These are phyloP conservation scores for Himalopsyche japonica DNA, from an alignment of 2,888 invertebrate genomes.

Conservation along the genomic window DNA sequence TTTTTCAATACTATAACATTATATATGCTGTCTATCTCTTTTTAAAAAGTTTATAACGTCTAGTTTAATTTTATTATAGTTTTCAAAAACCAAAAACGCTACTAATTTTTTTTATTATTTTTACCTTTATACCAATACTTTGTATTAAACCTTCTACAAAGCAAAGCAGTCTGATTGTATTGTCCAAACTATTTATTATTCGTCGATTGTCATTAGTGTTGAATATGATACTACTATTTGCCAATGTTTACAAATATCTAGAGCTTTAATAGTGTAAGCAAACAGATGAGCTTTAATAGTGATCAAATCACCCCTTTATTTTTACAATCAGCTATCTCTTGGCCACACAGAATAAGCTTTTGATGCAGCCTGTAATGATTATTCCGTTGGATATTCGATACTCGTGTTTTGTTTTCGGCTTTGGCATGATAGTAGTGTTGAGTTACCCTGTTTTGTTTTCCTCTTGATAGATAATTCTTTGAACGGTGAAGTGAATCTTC, in stretches of 20 bases:
- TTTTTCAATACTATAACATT: no score
- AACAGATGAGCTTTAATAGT: background rate
- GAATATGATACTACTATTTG: background rate
- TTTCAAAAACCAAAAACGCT: no score
- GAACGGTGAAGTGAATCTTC: background rate
- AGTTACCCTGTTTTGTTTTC: background rate
- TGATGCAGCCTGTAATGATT: background rate
- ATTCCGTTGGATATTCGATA: constrained; percentile 3
- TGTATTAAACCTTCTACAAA: no score
- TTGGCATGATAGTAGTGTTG: background rate
- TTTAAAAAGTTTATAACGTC: no score
- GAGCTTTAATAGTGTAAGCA: background rate
- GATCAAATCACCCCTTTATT: background rate
- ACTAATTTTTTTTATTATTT: no score
- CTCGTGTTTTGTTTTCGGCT: background rate
- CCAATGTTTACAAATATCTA: background rate
- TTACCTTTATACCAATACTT: no score
- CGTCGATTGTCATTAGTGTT: background rate
- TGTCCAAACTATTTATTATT: no score
- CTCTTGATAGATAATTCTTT: background rate
- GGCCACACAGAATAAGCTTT: background rate
- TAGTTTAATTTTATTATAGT: no score
- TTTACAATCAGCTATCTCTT: background rate
- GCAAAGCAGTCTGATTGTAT: no score
- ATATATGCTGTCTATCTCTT: no score